phyloP scores from a whole-genome alignment of 2,888 invertebrate species.

The Clostera curtula region DNA sequence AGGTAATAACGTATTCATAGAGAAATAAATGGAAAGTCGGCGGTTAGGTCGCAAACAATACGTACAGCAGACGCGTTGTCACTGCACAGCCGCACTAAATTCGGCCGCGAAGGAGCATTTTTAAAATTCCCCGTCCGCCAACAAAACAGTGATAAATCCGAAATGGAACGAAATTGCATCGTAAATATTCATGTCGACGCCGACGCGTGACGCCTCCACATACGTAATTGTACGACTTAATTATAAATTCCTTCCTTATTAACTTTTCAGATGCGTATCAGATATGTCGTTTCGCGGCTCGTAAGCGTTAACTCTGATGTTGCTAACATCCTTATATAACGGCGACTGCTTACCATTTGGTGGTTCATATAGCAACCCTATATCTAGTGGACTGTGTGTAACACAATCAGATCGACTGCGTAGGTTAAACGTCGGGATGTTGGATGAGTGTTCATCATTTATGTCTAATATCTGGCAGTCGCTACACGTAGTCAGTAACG shows the following conservation, averaged over 20 bases:
- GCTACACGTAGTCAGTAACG: no score
- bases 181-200: constrained; percentile 62
- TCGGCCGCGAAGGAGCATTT: constrained; percentile 56
- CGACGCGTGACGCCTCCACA: constrained; percentile 38
- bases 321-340: no score
- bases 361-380: no score
- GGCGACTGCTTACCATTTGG: no score
- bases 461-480: no score
- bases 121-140: constrained; percentile 48
- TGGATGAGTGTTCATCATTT: no score
- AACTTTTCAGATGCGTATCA: constrained; percentile 51
- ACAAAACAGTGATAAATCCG: constrained; percentile 61
- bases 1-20: constrained; percentile 76
- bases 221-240: constrained; percentile 40
- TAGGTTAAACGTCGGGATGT: no score
- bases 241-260: constrained; percentile 57
- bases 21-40: constrained; percentile 76
- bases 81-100: constrained; percentile 42
- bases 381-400: no score
- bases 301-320: no score
- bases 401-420: no score
- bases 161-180: constrained; percentile 61
- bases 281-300: constrained; percentile 30
- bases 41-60: constrained; percentile 71
- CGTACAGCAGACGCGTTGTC: constrained; percentile 64